Evolutionary conservation across 2,888 invertebrate genomes (phyloP), one percentile per base, ranked within the genome.

Genomic region (Machimus atricapillus): DNA sequence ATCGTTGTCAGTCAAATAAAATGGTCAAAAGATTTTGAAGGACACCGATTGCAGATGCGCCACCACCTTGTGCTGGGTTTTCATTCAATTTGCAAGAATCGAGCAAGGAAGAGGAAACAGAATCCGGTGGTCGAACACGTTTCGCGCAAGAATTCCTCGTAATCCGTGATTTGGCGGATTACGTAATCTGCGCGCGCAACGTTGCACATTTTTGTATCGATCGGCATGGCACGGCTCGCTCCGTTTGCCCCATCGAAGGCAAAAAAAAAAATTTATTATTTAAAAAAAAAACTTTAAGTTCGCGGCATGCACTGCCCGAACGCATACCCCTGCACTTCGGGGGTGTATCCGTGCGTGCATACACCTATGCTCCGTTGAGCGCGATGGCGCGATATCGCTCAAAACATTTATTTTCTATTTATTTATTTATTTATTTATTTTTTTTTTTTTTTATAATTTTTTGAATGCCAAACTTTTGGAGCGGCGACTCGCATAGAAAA

Each of bases 81-180:
- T 46, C 74, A 74, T 74, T 74, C 43, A 43, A 74, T 34, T 19
- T 9, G n/a, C n/a, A 16, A 85, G 85, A 85, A 85, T 12, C 14
- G 27, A 74, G 46, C 85, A 85, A 85, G 85, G 46, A 74, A 74
- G 85, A 85, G 85, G 85, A 85, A 85, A n/a, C 37, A 34, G 74
- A 43, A 79, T 79, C 27, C 66, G 27, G 27, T 79, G 37, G 74
- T 23, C 74, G 74, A 43, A 74, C 73, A 83, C 83, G 73, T 83
- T 66, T 40, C 83, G 27, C 83, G 8, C 5, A 73, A 40, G 46
- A 85, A 85, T 85, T 85, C 85, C 46, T 27, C 43, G n/a, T 46
- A 27, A 82, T 58, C 3, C 40, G 74, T 34, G 73, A 85, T 73
- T 43, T 23, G n/a, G 74, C 19, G 27, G 23, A 66, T 85, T 85